phyloP scores from a whole-genome alignment of 2,797 vertebrate genomes.

The Arrhamphus sclerolepis region DNA sequence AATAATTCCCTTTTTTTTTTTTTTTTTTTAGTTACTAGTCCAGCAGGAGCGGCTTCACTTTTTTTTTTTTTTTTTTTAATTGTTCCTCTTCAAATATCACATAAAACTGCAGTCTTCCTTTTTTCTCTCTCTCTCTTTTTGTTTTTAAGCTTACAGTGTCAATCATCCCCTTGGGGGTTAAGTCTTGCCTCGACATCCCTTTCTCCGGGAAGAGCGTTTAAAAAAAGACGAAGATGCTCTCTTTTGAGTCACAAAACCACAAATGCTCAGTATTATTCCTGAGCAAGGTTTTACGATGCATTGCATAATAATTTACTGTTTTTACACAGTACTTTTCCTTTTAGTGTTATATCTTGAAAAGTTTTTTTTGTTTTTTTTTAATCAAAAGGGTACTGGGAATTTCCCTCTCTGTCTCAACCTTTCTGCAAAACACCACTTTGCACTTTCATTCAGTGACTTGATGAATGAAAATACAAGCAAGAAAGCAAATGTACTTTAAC shows the following conservation, averaged over 20 bases:
- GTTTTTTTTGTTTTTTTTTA: too few relatives aligned
- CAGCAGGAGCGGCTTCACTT: background rate
- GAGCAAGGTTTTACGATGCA: background rate
- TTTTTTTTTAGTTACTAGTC: background rate
- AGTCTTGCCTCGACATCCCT: background rate
- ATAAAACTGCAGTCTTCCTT: background rate
- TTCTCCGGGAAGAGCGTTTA: slow-evolving; percentile 18
- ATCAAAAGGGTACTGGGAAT: background rate
- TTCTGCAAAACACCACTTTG: background rate
- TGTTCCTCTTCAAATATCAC: background rate
- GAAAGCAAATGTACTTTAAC: too few relatives aligned
- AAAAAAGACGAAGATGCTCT: background rate
- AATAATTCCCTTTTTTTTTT: slow-evolving; percentile 4
- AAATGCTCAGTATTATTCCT: slow-evolving; percentile 10
- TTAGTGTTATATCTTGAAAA: background rate
- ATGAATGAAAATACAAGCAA: too few relatives aligned
- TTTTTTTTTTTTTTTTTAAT: background rate
- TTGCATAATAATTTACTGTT: slow-evolving; percentile 5
- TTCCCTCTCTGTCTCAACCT: slow-evolving; percentile 1
- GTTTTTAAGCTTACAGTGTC: too few relatives aligned
- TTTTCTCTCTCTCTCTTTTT: background rate
- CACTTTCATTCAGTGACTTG: background rate
- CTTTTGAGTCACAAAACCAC: slow-evolving; percentile 1
- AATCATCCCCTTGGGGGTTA: slow-evolving; percentile 2
- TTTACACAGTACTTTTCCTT: slow-evolving; percentile 2